Percentiles rank a stretch among this genome's conserved stretches.
phyloP scores from a whole-genome alignment of 2,888 invertebrate genomes.

The Oscheius onirici region DNA sequence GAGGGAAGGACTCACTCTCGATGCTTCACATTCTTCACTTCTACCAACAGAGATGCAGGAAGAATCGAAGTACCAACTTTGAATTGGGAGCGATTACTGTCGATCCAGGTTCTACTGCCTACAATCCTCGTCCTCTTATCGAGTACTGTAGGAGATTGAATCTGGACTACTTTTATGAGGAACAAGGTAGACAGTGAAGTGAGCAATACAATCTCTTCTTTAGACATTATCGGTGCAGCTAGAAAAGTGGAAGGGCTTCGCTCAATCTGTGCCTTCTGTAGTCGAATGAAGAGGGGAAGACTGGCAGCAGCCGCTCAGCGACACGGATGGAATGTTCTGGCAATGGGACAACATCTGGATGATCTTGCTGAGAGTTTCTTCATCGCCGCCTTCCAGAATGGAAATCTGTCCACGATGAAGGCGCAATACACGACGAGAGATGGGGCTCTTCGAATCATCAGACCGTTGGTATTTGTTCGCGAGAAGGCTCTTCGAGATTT shows the following conservation, averaged over 20 bases:
- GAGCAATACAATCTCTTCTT: conserved; percentile 35
- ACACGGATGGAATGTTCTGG: conserved; percentile 86
- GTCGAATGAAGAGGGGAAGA: conserved; percentile 79
- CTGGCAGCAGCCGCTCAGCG: conserved; percentile 82
- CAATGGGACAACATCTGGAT: conserved; percentile 86
- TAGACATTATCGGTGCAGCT: conserved; percentile 76
- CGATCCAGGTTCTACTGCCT: conserved; percentile 78
- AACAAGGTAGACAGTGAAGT: conserved; percentile 75
- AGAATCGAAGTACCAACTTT: conserved; percentile 78
- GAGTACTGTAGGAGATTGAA: conserved; percentile 81
- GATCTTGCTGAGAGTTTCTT: conserved; percentile 83
- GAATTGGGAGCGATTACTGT: conserved; percentile 81
- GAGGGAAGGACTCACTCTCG: conserved; percentile 85
- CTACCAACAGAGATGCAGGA: conserved; percentile 80
- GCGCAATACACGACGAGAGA: conserved; percentile 83
- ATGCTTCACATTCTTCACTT: conserved; percentile 85
- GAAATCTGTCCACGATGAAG: conserved; percentile 82
- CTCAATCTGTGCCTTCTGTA: conserved; percentile 81
- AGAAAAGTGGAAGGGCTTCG: conserved; percentile 72
- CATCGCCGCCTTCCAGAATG: conserved; percentile 84
- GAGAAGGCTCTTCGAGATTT: conserved; percentile 82
- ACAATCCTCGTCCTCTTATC: conserved; percentile 79
- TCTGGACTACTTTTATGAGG: conserved; percentile 83
- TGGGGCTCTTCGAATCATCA: conserved; percentile 83
- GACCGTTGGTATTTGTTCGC: conserved; percentile 87